Evolutionary conservation across 2,797 vertebrate genomes (phyloP), one percentile per base, ranked within the genome.

Genomic region (Thunnus albacares): DNA sequence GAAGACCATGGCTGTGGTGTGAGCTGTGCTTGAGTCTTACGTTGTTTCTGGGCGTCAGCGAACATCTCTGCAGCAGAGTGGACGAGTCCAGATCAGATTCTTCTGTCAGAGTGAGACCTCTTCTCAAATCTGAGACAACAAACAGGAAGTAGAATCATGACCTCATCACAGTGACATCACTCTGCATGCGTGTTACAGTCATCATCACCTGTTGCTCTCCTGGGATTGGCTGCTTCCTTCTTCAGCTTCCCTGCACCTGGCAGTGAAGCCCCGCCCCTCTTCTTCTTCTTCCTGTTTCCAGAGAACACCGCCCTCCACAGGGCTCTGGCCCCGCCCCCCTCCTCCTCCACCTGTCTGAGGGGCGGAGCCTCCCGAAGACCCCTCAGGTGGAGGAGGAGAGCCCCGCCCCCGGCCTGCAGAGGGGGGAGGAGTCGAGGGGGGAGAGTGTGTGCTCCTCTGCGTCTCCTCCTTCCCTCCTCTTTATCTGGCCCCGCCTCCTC

Each of bases 301-400:
- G 96, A 95, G 87, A 98, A 97, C 67, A 98, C 95, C 0, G 96
- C 93, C 74, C 96, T 98, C 97, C 96, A 98, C 56, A 98, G 80
- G 0, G 95, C 96, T 87, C 89, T 96, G 71, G 96, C 95, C 92
- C 58, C 95, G 90, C 62, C 88, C 75, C 49, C 89, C 63, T 70
- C 93, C 88, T 81, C 90, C 93, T 80, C 94, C 92, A 62, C 47
- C 56, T 80, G 67, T n/a, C 17, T 6, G 7, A 45, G 28, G n/a
- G 67, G 56, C 6, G 74, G 78, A 47, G 76, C 53, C 30, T 90
- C 86, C 61, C 38, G 64, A 2, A 80, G 65, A 5, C 68, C 43
- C 33, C 82, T 89, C 14, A 85, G 47, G 7, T 85, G 77, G 8
- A 65, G 41, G n/a, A 85, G 75, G 10, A 87, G 28, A 10, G 76